phyloP scores from a whole-genome alignment of 2,113 vertebrate genomes.

The Ptilorrhoa leucosticta region DNA sequence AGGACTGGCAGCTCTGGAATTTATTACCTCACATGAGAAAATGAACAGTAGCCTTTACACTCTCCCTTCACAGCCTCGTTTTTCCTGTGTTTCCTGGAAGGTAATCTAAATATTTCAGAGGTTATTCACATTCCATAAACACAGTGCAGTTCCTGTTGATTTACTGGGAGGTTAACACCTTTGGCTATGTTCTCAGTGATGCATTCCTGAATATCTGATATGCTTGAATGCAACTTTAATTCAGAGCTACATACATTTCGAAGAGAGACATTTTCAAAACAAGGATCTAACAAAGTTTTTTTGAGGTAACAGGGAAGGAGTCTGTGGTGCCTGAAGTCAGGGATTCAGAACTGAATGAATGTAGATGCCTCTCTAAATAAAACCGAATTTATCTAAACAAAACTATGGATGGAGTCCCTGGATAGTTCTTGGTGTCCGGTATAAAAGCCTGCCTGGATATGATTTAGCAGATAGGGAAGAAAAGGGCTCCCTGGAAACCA shows the following conservation, averaged over 20 bases:
- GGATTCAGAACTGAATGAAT: neutral
- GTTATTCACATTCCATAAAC: neutral
- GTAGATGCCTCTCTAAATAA: neutral
- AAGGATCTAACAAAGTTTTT: neutral
- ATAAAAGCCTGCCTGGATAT: neutral
- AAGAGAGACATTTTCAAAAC: neutral
- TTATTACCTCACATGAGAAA: neutral
- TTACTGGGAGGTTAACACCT: neutral
- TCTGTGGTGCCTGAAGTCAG: neutral
- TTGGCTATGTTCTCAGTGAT: neutral
- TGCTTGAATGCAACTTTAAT: neutral
- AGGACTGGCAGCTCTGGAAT: neutral
- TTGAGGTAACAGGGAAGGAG: neutral
- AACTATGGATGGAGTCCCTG: neutral
- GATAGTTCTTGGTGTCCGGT: neutral
- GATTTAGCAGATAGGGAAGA: neutral
- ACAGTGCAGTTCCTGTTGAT: neutral
- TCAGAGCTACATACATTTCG: neutral
- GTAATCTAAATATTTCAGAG: neutral
- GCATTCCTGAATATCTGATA: neutral
- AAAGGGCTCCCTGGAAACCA: neutral
- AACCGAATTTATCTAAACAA: neutral
- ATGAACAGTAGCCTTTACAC: neutral
- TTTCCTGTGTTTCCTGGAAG: neutral
- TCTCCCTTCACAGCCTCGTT: neutral